Base-by-base conservation (phyloP, 2,797 vertebrate species). In the Chromobotia macracanthus region DNA sequence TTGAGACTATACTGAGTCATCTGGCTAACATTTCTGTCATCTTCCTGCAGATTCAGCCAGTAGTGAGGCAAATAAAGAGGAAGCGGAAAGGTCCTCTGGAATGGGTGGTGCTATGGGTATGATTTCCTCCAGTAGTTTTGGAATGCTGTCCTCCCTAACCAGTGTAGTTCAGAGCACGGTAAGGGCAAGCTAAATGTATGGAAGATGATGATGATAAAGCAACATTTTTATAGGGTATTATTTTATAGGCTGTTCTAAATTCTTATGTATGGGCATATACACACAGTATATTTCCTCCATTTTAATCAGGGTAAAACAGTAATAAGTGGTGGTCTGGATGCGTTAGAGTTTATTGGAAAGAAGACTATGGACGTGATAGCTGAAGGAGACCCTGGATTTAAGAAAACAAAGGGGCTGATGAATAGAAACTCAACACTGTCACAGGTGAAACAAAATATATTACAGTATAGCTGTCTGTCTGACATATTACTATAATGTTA, bases 351-450 rank as follows among this genome's bases (percentile, higher is more conserved):
- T 87, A 98, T 99, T 0, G 98, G 97, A 38, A 99, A 99, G 89
- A 99, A 98, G 91, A 99, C 98, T 25, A 99, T 99, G 98, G 97
- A 99, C 18, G 97, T 98, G 83, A 98, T 99, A 73, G 97, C 97
- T 31, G 97, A 99, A 87, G 97, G 97, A 53, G 97, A 99, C 82
- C 98, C 98, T 0, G 97, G 97, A 66, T 99, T 99, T 87, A 98
- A 94, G 87, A 98, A 95, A 89, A 98, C 97, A 66, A 99, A 98
- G 89, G 95, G 95, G 35, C 89, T 99, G 61, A 98, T 99, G 93
- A 93, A 79, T 88, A 94, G 94, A 82, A 96, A 90, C 75, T 91
- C 94, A 75, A 98, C 97, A 0, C 89, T 99, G 51, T 99, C 98
- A 78, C 96, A 98, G 95, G 97, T 98, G 63, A n/a, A n/a, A n/a